phyloP scores from a whole-genome alignment of 2,797 vertebrate species.

The Buceros bicornis region DNA sequence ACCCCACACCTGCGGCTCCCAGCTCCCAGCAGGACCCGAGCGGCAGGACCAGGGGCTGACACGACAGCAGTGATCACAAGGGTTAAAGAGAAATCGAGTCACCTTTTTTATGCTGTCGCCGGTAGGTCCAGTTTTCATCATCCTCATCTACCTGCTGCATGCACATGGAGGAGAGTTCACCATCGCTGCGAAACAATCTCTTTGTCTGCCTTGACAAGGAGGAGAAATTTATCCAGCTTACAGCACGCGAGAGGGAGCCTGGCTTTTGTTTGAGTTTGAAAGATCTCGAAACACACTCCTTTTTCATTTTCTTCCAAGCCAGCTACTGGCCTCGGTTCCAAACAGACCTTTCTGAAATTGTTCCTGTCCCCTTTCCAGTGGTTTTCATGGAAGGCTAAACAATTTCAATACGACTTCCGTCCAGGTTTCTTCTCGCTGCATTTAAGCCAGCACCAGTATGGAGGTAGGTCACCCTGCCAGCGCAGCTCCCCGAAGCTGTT shows the following conservation, averaged over 20 bases:
- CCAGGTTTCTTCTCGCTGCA: constrained; percentile 35
- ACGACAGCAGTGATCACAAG: neutral
- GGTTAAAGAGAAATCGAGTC: constrained; percentile 71
- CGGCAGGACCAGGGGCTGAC: neutral
- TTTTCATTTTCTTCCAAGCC: constrained; percentile 87
- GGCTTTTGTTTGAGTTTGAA: constrained; percentile 86
- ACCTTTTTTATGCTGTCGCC: constrained; percentile 90
- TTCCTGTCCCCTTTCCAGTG: constrained; percentile 7
- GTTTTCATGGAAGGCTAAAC: neutral
- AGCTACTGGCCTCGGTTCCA: constrained; percentile 5
- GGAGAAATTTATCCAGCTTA: constrained; percentile 94
- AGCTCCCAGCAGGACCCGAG: neutral
- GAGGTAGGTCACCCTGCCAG: constrained; percentile 55
- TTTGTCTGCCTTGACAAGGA: constrained; percentile 91
- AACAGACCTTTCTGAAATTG: constrained; percentile 11
- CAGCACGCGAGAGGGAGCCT: constrained; percentile 87
- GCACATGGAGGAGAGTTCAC: constrained; percentile 83
- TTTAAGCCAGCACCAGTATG: constrained; percentile 32
- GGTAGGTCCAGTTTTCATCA: constrained; percentile 90
- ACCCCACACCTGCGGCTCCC: neutral
- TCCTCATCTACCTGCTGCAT: constrained; percentile 80
- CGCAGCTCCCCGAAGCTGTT: constrained; percentile 51
- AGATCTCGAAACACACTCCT: constrained; percentile 86
- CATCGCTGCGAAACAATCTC: constrained; percentile 92
- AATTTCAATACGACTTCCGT: constrained; percentile 12